Percentiles rank a stretch among this genome's conserved stretches.
phyloP scores from a whole-genome alignment of 2,888 invertebrate genomes.

The Spisula solida region DNA sequence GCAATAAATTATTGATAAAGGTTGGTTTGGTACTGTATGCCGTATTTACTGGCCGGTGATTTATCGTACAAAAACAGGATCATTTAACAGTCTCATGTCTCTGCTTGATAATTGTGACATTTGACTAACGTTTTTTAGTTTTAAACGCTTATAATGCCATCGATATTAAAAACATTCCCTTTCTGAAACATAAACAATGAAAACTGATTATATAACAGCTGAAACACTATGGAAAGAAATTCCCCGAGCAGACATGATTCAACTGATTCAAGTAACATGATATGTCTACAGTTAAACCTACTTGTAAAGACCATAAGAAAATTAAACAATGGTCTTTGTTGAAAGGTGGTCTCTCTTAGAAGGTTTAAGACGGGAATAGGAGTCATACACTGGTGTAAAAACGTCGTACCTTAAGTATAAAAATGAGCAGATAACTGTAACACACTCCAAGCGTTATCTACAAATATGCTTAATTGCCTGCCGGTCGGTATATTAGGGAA shows the following conservation, averaged over 20 bases:
- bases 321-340: too few species aligned
- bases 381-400: too few species aligned
- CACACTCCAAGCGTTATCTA: too few species aligned
- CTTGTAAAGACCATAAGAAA: neutral
- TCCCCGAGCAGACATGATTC: neutral
- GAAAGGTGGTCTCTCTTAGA: too few species aligned
- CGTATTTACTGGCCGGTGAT: neutral
- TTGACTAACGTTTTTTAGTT: neutral
- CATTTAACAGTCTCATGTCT: neutral
- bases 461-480: too few species aligned
- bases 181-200: neutral
- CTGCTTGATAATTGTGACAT: neutral
- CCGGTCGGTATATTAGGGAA: too few species aligned
- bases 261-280: neutral
- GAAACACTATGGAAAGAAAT: neutral
- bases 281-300: too few species aligned
- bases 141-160: neutral
- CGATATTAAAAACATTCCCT: neutral
- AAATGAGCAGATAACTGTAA: too few species aligned
- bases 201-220: neutral
- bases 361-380: too few species aligned
- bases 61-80: neutral
- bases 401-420: too few species aligned
- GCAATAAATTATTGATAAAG: conserved; percentile 10
- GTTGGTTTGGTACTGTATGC: neutral